A percentile compares a stretch with the other conserved stretches of the same genome.
phyloP scores from a whole-genome alignment of 1,140 invertebrate genomes.

The Heliothis virescens region DNA sequence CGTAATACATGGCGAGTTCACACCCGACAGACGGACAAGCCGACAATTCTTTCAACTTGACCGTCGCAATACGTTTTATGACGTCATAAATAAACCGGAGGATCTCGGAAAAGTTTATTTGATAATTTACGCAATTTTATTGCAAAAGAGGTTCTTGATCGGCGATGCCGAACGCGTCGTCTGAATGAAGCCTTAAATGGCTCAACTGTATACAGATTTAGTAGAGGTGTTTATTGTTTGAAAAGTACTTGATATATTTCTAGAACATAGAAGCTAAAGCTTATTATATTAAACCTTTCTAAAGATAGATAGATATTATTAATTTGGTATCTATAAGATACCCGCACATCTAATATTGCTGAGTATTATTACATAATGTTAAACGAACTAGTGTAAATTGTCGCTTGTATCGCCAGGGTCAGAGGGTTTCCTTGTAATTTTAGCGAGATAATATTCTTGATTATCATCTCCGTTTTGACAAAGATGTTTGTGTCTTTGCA shows the following conservation, averaged over 20 bases:
- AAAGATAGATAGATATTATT: no score
- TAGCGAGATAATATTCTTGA: conserved; percentile 19
- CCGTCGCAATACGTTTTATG: conserved; percentile 17
- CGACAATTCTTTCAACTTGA: conserved; percentile 18
- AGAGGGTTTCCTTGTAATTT: conserved; percentile 18
- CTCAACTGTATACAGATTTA: no score
- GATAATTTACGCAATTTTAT: not conserved
- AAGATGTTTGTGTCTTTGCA: not conserved
- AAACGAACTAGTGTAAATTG: conserved; percentile 1
- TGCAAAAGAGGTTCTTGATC: not conserved
- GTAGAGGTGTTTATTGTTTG: no score
- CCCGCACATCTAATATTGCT: no score
- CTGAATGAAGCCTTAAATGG: not conserved
- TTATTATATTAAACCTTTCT: no score
- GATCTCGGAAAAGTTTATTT: conserved; percentile 7
- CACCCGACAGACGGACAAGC: not conserved
- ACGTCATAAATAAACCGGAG: conserved; percentile 13
- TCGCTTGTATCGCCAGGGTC: conserved; percentile 11
- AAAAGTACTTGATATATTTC: no score
- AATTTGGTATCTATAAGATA: no score
- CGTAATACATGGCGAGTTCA: conserved; percentile 15
- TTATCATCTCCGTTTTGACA: conserved; percentile 5
- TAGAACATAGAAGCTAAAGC: no score
- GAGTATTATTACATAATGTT: not conserved
- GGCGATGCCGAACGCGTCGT: no score